Evolutionary conservation across 2,888 invertebrate genomes (phyloP).

Genomic region (Octonoba sinensis): DNA sequence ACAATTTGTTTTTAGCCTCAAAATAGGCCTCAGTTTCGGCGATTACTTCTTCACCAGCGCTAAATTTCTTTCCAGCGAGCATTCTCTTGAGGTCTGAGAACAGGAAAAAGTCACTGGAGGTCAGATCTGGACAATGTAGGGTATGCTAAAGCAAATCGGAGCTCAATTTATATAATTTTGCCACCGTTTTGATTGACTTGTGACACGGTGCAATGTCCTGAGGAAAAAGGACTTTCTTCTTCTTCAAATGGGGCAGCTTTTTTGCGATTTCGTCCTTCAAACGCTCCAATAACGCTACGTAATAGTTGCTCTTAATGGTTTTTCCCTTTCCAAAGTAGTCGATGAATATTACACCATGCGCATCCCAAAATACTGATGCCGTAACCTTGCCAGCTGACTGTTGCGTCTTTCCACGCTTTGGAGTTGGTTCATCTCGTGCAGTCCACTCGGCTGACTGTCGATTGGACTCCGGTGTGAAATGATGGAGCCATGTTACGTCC

Average conservation of each 20-base stretch:
- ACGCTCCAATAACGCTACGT: not conserved
- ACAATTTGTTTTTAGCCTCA: no score
- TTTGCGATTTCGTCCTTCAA: not conserved
- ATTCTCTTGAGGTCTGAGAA: no score
- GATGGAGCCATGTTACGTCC: no score
- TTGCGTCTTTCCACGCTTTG: no score
- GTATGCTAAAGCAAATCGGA: not conserved
- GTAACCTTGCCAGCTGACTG: no score
- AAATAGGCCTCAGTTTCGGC: constrained; percentile 9
- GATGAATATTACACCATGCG: no score
- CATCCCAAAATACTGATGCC: no score
- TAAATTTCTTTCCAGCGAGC: constrained; percentile 6
- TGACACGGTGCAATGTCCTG: not conserved
- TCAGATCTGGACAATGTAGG: constrained; percentile 8
- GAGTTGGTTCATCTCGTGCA: no score
- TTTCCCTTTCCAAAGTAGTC: no score
- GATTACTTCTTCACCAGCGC: constrained; percentile 17
- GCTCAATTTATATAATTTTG: constrained; percentile 16
- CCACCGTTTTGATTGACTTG: constrained; percentile 2
- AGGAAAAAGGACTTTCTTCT: constrained; percentile 8
- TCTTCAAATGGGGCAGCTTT: not conserved
- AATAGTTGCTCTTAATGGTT: no score
- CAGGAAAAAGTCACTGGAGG: not conserved
- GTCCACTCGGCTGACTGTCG: no score
- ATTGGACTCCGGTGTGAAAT: no score